Conservation (phyloP, 2,797 vertebrate species). For the Naso thynnoides region DNA sequence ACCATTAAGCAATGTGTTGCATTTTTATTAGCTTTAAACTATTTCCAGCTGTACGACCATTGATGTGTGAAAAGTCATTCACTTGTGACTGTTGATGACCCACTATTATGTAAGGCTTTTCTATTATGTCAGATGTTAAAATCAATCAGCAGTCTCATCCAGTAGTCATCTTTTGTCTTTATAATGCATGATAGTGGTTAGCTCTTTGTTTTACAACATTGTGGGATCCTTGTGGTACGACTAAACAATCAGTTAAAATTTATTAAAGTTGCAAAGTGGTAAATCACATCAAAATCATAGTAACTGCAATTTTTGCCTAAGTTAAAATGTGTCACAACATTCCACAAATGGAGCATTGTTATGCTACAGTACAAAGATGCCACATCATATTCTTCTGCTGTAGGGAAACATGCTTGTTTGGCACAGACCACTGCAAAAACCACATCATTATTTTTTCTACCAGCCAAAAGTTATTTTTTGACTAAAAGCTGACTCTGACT, state of each 20-base stretch:
- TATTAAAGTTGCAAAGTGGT: too few species aligned
- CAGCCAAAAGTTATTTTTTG: background rate
- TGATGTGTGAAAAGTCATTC: background rate
- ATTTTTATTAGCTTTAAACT: background rate
- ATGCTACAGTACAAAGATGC: too few species aligned
- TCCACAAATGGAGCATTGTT: too few species aligned
- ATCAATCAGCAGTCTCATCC: background rate
- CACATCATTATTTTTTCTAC: too few species aligned
- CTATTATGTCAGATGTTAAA: background rate
- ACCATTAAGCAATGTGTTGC: background rate
- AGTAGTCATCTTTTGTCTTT: background rate
- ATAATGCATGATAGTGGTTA: background rate
- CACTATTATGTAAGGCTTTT: background rate
- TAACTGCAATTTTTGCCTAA: too few species aligned
- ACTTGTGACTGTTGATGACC: background rate
- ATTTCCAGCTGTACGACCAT: background rate
- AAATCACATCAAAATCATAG: too few species aligned
- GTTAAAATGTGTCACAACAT: too few species aligned
- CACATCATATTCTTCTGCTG: too few species aligned
- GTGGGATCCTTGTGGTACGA: background rate
- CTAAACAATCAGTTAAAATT: too few species aligned
- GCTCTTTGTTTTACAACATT: background rate
- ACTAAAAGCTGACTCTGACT: background rate
- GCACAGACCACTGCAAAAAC: too few species aligned
- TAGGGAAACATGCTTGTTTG: too few species aligned